Conservation (phyloP, 2,888 invertebrate species). For the Bellardia pandia region DNA sequence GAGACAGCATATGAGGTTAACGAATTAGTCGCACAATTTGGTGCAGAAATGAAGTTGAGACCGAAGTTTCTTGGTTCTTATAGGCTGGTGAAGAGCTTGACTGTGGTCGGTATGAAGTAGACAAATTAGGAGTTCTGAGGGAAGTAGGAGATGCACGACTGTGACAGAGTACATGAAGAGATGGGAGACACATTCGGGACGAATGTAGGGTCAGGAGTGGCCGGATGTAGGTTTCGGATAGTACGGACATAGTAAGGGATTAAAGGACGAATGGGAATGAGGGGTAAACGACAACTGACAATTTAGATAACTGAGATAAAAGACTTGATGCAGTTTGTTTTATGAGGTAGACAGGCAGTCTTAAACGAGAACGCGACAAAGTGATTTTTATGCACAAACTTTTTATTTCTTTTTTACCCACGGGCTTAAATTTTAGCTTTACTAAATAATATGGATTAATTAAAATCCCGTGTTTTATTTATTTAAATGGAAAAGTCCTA, state of each 20-base stretch:
- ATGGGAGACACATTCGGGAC: background rate
- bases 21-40: background rate
- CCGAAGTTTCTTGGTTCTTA: constrained; percentile 3
- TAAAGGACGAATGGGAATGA: background rate
- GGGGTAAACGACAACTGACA: too few relatives aligned
- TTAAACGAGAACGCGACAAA: too few relatives aligned
- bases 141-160: background rate
- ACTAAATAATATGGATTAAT: too few relatives aligned
- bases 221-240: background rate
- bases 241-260: background rate
- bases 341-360: too few relatives aligned
- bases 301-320: too few relatives aligned
- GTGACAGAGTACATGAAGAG: background rate
- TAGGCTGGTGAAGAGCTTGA: background rate
- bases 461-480: too few relatives aligned
- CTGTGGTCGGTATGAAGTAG: too few relatives aligned
- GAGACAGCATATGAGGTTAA: background rate
- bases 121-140: background rate
- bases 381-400: too few relatives aligned
- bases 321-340: too few relatives aligned
- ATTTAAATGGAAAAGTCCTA: too few relatives aligned
- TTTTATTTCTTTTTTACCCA: too few relatives aligned
- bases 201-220: constrained; percentile 3
- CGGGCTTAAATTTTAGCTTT: too few relatives aligned
- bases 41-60: background rate